phyloP scores from a whole-genome alignment of 2,113 vertebrate species.

The Gracilinanus agilis region DNA sequence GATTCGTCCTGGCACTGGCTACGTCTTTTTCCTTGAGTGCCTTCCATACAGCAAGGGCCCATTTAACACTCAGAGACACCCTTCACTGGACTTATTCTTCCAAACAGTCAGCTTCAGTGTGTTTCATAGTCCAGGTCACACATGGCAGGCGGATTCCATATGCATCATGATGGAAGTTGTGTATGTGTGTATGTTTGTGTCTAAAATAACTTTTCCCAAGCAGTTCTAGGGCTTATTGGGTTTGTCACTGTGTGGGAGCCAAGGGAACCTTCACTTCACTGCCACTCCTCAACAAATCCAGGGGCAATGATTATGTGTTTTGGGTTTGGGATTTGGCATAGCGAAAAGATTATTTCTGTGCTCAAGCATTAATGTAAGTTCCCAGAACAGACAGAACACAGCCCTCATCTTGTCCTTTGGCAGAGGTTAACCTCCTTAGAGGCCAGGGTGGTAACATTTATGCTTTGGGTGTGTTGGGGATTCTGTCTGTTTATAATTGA shows the following conservation, averaged over 20 bases:
- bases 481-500: not conserved
- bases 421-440: not conserved
- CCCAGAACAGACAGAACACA: not conserved
- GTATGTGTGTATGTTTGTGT: not conserved
- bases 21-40: not conserved
- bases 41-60: not conserved
- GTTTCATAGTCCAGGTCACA: not conserved
- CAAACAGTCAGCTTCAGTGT: not conserved
- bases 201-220: not conserved
- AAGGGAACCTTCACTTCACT: not conserved
- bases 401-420: not conserved
- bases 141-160: not conserved
- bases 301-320: not conserved
- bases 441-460: not conserved
- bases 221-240: not conserved
- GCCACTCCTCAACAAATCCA: not conserved
- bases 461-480: not conserved
- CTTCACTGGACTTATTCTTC: not conserved
- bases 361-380: not conserved
- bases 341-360: not conserved
- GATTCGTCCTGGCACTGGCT: not conserved
- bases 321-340: not conserved
- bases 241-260: not conserved
- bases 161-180: not conserved
- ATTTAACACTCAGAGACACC: not conserved